Evolutionary conservation across 2,113 vertebrate species (phyloP), one percentile per base, ranked within the genome.

Genomic region (Apodemus sylvaticus): DNA sequence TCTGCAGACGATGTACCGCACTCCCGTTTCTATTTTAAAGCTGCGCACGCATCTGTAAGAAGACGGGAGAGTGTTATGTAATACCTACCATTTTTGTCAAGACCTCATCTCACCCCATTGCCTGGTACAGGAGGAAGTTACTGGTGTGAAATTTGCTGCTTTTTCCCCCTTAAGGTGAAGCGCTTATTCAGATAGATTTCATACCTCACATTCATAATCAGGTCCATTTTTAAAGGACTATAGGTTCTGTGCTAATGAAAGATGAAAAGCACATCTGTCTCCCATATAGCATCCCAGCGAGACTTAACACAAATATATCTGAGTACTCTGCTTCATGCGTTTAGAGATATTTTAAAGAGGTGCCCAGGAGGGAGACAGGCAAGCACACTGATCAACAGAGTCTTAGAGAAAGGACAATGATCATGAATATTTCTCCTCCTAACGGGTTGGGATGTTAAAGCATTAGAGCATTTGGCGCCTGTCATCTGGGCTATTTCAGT

Each of bases 61-160:
- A 89, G 96, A 95, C 4, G 51, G 85, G 91, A 96, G 89, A 94
- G 91, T 96, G 96, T 97, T 97, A 98, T 97, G 96, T 96, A 98
- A 97, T 97, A 95, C 89, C 97, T 96, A 98, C 95, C 97, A 96
- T 96, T 98, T 98, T 96, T 98, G 97, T 97, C 95, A 96, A 20
- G 94, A 93, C 76, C 96, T 98, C 96, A 97, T 98, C 96, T 98
- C 97, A 98, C 97, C 96, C 96, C 94, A 96, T 95, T 98, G 97
- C 86, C 90, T 95, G 76, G 68, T 98, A 95, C 92, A 98, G 96
- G 98, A 98, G 94, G 96, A 97, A 98, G 96, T 81, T 97, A 94
- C 91, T 97, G 96, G 96, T 82, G 64, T 97, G 96, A 98, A 98
- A 98, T 98, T 86, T 91, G 89, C 98, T 97, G 83, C n/a, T n/a